Conservation (phyloP, 2,797 vertebrate genomes). For the Brachyrhaphis roseni region DNA sequence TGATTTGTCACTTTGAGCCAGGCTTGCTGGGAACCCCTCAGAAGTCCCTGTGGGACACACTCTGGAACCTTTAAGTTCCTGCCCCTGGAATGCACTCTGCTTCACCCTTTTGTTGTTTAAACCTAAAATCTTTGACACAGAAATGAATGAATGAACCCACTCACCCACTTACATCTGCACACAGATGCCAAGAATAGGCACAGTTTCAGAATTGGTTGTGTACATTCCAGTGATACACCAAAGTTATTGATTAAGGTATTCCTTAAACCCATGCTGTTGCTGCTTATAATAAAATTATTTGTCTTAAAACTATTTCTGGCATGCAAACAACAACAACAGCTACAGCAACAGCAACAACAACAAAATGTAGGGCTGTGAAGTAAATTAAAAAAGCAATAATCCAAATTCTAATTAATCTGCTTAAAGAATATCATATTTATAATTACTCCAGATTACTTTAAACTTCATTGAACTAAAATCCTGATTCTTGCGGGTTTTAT, state of each 20-base stretch:
- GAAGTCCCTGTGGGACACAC: constrained; percentile 61
- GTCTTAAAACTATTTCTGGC: too few relatives aligned
- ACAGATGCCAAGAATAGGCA: constrained; percentile 10
- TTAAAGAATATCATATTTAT: neutral
- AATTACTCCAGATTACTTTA: neutral
- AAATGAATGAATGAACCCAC: neutral
- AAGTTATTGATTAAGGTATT: neutral
- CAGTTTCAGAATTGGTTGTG: constrained; percentile 17
- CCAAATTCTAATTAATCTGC: neutral
- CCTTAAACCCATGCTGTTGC: neutral
- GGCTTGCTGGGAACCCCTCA: constrained; percentile 45
- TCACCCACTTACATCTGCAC: constrained; percentile 26
- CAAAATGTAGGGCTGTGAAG: too few relatives aligned
- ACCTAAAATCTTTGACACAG: constrained; percentile 38
- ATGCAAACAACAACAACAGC: neutral
- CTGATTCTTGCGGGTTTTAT: neutral
- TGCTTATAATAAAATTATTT: neutral
- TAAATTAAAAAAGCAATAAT: neutral
- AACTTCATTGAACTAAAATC: neutral
- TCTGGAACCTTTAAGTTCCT: constrained; percentile 64
- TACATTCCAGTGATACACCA: constrained; percentile 10
- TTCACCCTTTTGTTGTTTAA: constrained; percentile 45
- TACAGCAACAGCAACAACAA: neutral
- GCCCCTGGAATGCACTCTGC: constrained; percentile 53
- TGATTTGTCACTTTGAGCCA: constrained; percentile 68